Evolutionary conservation across 2,113 vertebrate genomes (phyloP).

Genomic region (Phaethornis superciliosus): DNA sequence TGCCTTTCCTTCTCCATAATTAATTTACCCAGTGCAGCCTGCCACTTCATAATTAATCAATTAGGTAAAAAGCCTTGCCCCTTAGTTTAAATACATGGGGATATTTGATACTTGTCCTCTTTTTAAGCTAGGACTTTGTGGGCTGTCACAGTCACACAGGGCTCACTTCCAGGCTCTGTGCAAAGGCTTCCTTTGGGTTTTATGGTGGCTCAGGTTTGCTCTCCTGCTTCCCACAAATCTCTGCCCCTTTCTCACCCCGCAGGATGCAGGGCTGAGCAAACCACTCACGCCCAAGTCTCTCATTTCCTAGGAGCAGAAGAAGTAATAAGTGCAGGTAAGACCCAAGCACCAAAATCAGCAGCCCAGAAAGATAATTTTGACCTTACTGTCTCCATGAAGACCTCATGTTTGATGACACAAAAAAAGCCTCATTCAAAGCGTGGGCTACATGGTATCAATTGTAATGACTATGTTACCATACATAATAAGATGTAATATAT

Average conservation of each 20-base stretch:
- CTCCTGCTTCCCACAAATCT: not conserved
- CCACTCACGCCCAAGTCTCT: not conserved
- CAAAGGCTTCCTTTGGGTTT: accelerated
- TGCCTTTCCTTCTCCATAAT: not conserved
- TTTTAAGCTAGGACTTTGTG: not conserved
- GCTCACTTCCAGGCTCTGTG: too few species aligned
- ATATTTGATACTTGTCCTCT: not conserved
- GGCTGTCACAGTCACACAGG: not conserved
- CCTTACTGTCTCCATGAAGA: too few species aligned
- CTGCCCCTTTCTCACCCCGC: not conserved
- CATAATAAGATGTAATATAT: too few species aligned
- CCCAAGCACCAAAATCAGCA: too few species aligned
- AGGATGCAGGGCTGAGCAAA: not conserved
- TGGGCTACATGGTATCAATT: too few species aligned
- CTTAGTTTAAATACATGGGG: not conserved
- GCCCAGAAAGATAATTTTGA: too few species aligned
- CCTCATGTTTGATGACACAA: too few species aligned
- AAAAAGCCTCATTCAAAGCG: too few species aligned
- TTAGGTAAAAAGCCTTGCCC: not conserved
- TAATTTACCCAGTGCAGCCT: not conserved
- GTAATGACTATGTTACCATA: too few species aligned
- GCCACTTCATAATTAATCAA: not conserved
- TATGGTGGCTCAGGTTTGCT: not conserved
- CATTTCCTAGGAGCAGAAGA: not conserved
- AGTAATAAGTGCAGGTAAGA: too few species aligned